Evolutionary conservation across 2,888 invertebrate genomes (phyloP), one percentile per base, ranked within the genome.

Genomic region (Scotopteryx bipunctaria): DNA sequence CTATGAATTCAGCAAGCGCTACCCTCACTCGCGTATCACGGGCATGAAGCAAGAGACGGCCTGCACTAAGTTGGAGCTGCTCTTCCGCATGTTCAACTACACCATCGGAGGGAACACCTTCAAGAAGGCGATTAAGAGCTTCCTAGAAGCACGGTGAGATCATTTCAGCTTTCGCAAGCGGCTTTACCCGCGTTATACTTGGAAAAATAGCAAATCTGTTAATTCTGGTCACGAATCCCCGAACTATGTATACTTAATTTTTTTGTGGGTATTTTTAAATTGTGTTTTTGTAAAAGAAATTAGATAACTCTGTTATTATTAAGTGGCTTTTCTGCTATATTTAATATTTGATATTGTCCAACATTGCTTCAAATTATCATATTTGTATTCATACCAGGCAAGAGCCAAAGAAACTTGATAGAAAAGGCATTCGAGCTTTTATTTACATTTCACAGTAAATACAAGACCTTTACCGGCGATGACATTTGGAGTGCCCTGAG

Each of bases 31-130:
- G 0, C 92, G 95, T 50, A 94, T 94, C 57, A 94, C 94, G 0
- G 95, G 94, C 25, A 94, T 94, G 83, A 93, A 93, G 69, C 93
- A 94, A 64, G 95, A 95, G 75, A 94, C 94, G 0, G 92, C 93
- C 0, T 94, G 94, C 21, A 93, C 94, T 2, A 95, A 95, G 85
- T 95, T 94, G 1, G 95, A 95, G 71, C 80, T 96, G 23, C 89
- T 98, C 5, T 95, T 98, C 77, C 91, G 98, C 17, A 98, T 98
- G 98, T 93, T 98, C 71, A 95, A 96, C 73, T 95, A 94, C 64
- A 96, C 96, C 0, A 86, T 98, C 4, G 96, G 97, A 2, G 93
- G 93, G 46, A 89, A 92, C 0, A 93, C 94, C 0, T 97, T 98
- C 76, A 93, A 92, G 70, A 92, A 92, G 33, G 97, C 96, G 1